Percentiles rank a stretch among this genome's conserved stretches.
These are phyloP conservation scores for Halcyon smyrnensis DNA, from an alignment of 2,797 vertebrate species.

Conservation along the genomic window DNA sequence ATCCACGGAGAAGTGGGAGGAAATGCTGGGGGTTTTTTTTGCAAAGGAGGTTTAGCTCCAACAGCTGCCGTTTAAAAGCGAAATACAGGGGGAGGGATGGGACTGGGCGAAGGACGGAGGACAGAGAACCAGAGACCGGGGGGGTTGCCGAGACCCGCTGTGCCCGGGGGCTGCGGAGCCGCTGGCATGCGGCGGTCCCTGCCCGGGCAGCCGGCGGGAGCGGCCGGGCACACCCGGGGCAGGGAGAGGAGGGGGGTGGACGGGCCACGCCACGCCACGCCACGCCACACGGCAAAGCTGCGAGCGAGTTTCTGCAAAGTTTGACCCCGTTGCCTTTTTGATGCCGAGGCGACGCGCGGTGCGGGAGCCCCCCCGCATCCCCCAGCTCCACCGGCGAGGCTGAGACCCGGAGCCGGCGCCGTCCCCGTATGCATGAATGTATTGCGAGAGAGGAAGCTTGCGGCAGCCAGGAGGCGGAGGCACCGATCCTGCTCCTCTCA, in stretches of 20 bases:
- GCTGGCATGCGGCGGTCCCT: neutral
- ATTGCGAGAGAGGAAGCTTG: conserved; percentile 21
- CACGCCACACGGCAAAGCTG: neutral
- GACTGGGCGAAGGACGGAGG: neutral
- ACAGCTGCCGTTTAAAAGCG: conserved; percentile 59
- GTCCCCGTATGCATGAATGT: neutral
- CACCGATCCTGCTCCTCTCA: conserved; percentile 19
- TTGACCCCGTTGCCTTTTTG: conserved; percentile 83
- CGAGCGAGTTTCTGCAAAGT: conserved; percentile 77
- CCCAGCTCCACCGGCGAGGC: neutral
- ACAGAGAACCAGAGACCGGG: neutral
- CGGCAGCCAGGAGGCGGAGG: conserved; percentile 26
- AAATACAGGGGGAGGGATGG: conserved; percentile 22
- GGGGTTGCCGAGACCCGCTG: neutral
- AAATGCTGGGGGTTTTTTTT: conserved; percentile 13
- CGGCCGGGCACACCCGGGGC: neutral
- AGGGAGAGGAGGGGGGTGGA: neutral
- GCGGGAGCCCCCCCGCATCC: neutral
- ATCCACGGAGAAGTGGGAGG: conserved; percentile 43
- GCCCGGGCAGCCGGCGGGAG: neutral
- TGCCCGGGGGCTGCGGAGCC: neutral
- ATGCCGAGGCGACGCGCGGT: conserved; percentile 57
- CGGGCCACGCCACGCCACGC: too few species aligned
- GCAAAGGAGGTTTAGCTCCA: conserved; percentile 31
- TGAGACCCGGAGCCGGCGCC: neutral